phyloP scores from a whole-genome alignment of 2,113 vertebrate species.

The Conger conger region DNA sequence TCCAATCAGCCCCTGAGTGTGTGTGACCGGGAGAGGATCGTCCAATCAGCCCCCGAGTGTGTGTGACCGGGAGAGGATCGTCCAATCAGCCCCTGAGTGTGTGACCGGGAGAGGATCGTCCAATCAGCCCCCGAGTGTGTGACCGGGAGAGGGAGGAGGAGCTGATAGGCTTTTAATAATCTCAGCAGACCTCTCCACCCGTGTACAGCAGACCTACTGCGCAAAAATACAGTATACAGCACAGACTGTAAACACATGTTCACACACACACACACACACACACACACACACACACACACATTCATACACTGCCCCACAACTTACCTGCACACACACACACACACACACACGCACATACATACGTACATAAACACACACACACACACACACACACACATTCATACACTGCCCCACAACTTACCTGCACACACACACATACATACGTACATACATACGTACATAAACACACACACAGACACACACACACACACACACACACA shows the following conservation, averaged over 20 bases:
- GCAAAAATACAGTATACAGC: too few relatives aligned
- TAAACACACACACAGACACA: not conserved
- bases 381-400: constrained; percentile 13
- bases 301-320: too few relatives aligned
- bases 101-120: too few relatives aligned
- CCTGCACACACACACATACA: constrained; percentile 8
- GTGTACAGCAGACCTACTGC: not conserved
- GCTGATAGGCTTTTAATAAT: not conserved
- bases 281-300: too few relatives aligned
- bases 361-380: not conserved
- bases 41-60: not conserved
- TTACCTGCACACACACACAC: not conserved
- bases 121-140: not conserved
- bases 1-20: too few relatives aligned
- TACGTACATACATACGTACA: not conserved
- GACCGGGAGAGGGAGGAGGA: not conserved
- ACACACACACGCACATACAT: not conserved
- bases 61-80: too few relatives aligned
- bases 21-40: not conserved
- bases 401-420: not conserved
- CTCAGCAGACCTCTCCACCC: not conserved
- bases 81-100: too few relatives aligned
- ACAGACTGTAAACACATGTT: too few relatives aligned
- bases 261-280: too few relatives aligned
- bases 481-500: not conserved